Conservation (phyloP, 2,113 vertebrate species). For the Eptesicus fuscus region DNA sequence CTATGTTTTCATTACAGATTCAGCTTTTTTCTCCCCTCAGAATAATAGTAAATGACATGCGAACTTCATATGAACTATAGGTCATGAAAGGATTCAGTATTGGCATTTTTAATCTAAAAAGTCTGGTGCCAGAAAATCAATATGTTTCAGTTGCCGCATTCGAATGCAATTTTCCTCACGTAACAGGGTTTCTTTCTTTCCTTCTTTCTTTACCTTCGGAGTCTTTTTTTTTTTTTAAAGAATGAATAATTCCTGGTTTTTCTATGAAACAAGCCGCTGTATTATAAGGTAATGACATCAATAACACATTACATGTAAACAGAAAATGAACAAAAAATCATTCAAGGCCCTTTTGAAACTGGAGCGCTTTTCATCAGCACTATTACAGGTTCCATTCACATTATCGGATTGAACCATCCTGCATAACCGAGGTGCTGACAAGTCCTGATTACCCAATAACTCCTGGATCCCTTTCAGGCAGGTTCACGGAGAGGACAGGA, state of each 20-base stretch:
- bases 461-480: constrained; percentile 91
- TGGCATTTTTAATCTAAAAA: constrained; percentile 98
- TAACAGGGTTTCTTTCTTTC: constrained; percentile 84
- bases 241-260: constrained; percentile 89
- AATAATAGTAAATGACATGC: constrained; percentile 99
- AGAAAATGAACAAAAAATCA: constrained; percentile 92
- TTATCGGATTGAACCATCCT: constrained; percentile 92
- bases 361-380: constrained; percentile 92
- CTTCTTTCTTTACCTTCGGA: constrained; percentile 74
- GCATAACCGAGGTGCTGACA: constrained; percentile 96
- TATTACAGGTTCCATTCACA: constrained; percentile 92
- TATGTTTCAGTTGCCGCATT: constrained; percentile 90
- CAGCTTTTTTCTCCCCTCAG: constrained; percentile 85
- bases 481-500: constrained; percentile 94
- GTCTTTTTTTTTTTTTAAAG: constrained; percentile 74
- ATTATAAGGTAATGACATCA: constrained; percentile 90
- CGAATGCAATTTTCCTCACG: constrained; percentile 87
- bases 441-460: constrained; percentile 95
- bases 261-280: constrained; percentile 87
- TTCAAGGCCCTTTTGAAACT: constrained; percentile 89
- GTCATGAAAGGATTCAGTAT: constrained; percentile 95
- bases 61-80: constrained; percentile 96
- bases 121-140: constrained; percentile 95
- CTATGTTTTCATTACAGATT: constrained; percentile 91
- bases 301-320: constrained; percentile 91